Conservation (phyloP, 2,888 invertebrate genomes). For the Smittia aterrima region DNA sequence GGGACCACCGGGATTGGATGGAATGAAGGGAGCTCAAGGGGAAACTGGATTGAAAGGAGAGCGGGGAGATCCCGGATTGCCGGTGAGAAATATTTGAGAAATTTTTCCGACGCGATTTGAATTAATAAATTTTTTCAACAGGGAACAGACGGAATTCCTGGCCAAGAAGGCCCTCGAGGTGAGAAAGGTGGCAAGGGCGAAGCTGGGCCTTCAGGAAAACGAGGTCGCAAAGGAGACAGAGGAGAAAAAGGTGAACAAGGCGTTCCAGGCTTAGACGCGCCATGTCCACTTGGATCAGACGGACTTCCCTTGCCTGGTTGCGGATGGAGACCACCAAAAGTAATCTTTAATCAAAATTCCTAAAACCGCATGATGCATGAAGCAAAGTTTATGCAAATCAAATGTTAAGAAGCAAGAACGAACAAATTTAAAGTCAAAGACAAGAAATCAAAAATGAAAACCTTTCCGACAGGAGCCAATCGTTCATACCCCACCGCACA, state of each 20-base stretch:
- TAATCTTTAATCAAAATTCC: slow-evolving; percentile 50
- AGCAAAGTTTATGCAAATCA: slow-evolving; percentile 7
- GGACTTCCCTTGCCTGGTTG: slow-evolving; percentile 95
- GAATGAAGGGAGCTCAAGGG: slow-evolving; percentile 95
- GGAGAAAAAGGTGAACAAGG: slow-evolving; percentile 95
- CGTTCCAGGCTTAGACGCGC: slow-evolving; percentile 89
- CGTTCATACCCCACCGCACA: slow-evolving; percentile 57
- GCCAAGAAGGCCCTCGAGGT: slow-evolving; percentile 87
- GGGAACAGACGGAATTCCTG: slow-evolving; percentile 93
- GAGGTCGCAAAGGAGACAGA: slow-evolving; percentile 88
- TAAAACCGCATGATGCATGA: slow-evolving; percentile 37
- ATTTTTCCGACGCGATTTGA: background rate
- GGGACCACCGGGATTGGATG: slow-evolving; percentile 92
- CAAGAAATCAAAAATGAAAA: slow-evolving; percentile 42
- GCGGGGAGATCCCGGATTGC: slow-evolving; percentile 88
- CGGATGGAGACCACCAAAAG: slow-evolving; percentile 88
- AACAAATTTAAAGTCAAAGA: background rate
- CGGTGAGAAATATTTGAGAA: slow-evolving; percentile 59
- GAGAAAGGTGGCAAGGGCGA: slow-evolving; percentile 82
- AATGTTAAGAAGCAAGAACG: background rate
- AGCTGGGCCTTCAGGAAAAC: slow-evolving; percentile 77
- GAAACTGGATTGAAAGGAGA: slow-evolving; percentile 90
- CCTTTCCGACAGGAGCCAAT: slow-evolving; percentile 50
- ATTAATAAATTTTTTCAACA: slow-evolving; percentile 50
- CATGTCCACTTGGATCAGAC: slow-evolving; percentile 95